Conservation (phyloP, 2,888 invertebrate genomes). For the Heliconius sara region DNA sequence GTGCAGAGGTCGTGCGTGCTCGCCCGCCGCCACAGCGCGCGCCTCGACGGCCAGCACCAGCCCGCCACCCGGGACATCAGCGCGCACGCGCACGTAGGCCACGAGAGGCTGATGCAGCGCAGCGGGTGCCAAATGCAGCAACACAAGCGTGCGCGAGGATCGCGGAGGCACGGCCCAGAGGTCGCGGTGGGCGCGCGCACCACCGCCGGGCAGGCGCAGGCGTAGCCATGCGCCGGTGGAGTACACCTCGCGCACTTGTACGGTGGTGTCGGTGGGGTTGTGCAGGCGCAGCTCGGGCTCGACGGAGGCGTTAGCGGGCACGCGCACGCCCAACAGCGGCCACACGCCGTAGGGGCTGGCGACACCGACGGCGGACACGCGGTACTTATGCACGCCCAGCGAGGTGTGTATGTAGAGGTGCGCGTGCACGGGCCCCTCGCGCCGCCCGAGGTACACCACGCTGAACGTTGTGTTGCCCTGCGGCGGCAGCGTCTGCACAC, state of each 20-base stretch:
- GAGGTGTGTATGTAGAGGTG: conserved; percentile 97
- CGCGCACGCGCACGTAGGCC: conserved; percentile 65
- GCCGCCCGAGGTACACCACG: conserved; percentile 97
- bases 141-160: conserved; percentile 93
- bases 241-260: conserved; percentile 90
- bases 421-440: conserved; percentile 93
- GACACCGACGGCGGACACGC: conserved; percentile 92
- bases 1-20: conserved; percentile 67
- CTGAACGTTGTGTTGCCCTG: conserved; percentile 97
- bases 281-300: conserved; percentile 95
- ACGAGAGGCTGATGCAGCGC: conserved; percentile 75
- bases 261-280: conserved; percentile 94
- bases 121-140: conserved; percentile 86
- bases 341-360: conserved; percentile 95
- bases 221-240: conserved; percentile 96
- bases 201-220: conserved; percentile 92
- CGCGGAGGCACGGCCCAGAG: conserved; percentile 96
- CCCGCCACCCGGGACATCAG: conserved; percentile 67
- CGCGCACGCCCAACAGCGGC: conserved; percentile 94
- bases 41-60: conserved; percentile 76
- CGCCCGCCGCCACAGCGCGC: conserved; percentile 62
- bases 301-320: conserved; percentile 96
- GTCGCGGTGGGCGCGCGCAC: conserved; percentile 90
- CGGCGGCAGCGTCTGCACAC: conserved; percentile 91
- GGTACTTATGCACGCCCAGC: conserved; percentile 94